A percentile compares a stretch with the other conserved stretches of the same genome.
Evolutionary conservation across 2,888 invertebrate species (phyloP).

Genomic region (Plebejus anna): DNA sequence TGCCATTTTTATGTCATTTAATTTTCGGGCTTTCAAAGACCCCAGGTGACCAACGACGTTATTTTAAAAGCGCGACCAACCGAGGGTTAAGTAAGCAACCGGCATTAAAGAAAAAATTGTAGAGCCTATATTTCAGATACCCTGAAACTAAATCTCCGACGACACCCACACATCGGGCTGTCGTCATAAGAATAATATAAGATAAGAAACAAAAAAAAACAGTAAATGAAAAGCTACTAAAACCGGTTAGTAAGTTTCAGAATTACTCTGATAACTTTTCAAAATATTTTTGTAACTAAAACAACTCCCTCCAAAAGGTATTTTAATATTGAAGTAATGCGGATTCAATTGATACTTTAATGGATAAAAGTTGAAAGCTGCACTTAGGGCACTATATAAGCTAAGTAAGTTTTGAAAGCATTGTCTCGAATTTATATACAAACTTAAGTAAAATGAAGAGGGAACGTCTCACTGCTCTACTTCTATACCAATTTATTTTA

Average conservation of each 20-base stretch:
- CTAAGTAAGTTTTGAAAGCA: conserved; percentile 22
- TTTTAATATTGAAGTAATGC: neutral
- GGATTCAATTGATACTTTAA: conserved; percentile 18
- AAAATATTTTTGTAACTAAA: neutral
- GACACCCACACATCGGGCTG: too few species aligned
- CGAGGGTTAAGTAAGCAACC: too few species aligned
- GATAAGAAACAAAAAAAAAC: neutral
- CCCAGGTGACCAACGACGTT: too few species aligned
- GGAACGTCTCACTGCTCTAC: conserved; percentile 1
- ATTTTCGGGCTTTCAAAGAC: too few species aligned
- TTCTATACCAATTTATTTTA: conserved; percentile 25
- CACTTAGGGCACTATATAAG: conserved; percentile 23
- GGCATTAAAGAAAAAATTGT: too few species aligned
- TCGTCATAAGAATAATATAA: too few species aligned
- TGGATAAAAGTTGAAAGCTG: conserved; percentile 20
- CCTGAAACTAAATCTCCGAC: too few species aligned
- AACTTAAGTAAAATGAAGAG: conserved; percentile 29
- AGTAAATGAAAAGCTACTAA: neutral
- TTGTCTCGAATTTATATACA: conserved; percentile 28
- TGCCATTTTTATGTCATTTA: too few species aligned
- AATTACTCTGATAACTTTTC: neutral
- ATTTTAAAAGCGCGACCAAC: too few species aligned
- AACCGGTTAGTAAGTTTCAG: neutral
- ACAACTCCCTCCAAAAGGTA: neutral
- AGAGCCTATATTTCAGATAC: too few species aligned